Conservation (phyloP, 2,113 vertebrate genomes). For the Aspiorhynchus laticeps region DNA sequence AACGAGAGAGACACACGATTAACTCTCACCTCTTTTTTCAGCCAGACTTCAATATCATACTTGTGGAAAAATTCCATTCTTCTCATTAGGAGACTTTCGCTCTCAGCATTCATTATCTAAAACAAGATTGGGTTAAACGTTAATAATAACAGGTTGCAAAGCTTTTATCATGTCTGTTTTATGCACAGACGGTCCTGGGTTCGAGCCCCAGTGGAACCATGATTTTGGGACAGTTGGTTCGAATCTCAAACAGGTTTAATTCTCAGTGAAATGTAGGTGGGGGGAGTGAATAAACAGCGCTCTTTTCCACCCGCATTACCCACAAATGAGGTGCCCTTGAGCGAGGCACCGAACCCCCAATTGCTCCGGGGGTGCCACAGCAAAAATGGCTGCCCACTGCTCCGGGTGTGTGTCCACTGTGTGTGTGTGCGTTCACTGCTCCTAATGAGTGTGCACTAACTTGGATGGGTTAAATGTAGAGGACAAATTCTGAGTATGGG, state of each 20-base stretch:
- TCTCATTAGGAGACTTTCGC: conserved; percentile 75
- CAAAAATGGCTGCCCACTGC: too few relatives aligned
- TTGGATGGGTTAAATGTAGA: neutral
- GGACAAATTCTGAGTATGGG: neutral
- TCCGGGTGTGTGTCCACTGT: too few relatives aligned
- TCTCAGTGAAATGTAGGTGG: too few relatives aligned
- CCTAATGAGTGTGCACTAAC: neutral
- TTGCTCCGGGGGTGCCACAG: too few relatives aligned
- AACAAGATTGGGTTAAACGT: neutral
- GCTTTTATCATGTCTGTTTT: neutral
- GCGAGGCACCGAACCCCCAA: too few relatives aligned
- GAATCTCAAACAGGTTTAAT: too few relatives aligned
- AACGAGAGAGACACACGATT: neutral
- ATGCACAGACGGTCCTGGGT: conserved; percentile 95
- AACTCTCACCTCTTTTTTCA: conserved; percentile 78
- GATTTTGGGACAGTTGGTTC: rapidly evolving
- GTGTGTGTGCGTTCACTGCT: too few relatives aligned
- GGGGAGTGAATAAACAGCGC: too few relatives aligned
- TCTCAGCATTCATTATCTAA: conserved; percentile 78
- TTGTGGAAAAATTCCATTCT: conserved; percentile 76
- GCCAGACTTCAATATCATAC: conserved; percentile 78
- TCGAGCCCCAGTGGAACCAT: conserved; percentile 99
- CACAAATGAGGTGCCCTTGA: too few relatives aligned
- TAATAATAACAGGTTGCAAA: neutral
- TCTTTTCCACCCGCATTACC: too few relatives aligned